Conservation (phyloP, 2,113 vertebrate genomes). For the Danio rerio region DNA sequence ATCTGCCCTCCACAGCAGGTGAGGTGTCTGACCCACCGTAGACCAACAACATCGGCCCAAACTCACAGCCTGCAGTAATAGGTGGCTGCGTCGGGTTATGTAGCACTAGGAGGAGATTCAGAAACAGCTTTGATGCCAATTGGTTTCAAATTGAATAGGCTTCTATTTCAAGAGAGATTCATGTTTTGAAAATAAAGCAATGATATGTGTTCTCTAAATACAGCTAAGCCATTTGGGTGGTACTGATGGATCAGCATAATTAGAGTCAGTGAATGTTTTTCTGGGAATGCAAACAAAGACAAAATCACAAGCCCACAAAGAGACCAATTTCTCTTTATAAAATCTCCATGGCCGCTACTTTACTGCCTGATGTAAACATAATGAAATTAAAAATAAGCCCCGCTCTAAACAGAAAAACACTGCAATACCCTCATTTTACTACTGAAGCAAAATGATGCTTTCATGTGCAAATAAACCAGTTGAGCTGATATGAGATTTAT, state of each 20-base stretch:
- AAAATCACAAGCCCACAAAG: constrained; percentile 20
- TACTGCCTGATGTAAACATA: constrained; percentile 28
- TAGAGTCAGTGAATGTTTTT: background rate
- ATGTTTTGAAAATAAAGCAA: constrained; percentile 2
- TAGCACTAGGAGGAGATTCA: constrained; percentile 4
- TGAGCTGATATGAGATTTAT: too few relatives aligned
- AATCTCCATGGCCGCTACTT: background rate
- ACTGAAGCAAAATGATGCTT: background rate
- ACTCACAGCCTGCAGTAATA: constrained; percentile 12
- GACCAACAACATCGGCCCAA: constrained; percentile 6
- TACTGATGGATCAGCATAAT: constrained; percentile 13
- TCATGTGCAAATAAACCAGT: constrained; percentile 15
- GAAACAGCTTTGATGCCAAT: background rate
- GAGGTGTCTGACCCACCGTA: background rate
- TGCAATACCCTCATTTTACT: background rate
- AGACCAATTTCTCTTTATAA: constrained; percentile 31
- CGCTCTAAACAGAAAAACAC: constrained; percentile 29
- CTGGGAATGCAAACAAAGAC: constrained; percentile 15
- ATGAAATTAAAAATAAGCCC: constrained; percentile 24
- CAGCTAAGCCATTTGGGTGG: background rate
- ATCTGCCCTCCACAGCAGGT: constrained; percentile 39
- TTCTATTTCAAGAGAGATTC: background rate
- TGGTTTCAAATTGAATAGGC: background rate
- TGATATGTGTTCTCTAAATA: constrained; percentile 1
- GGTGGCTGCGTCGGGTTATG: background rate